A percentile compares a stretch with the other conserved stretches of the same genome.
Conservation (phyloP, 2,888 invertebrate genomes). For the Yponomeuta malinellus region DNA sequence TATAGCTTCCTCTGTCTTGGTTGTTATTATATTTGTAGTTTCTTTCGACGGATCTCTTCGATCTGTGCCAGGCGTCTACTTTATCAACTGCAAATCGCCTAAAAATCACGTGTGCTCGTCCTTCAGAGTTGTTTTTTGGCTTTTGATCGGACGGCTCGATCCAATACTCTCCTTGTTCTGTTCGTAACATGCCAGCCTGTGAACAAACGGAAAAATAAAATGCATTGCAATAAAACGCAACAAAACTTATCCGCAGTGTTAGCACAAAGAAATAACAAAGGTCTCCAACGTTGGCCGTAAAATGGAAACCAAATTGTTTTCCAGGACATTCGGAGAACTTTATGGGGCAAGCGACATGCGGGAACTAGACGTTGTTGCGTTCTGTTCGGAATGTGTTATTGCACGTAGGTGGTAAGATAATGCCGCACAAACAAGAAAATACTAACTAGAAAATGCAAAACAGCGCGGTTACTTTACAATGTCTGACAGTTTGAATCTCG, state of each 20-base stretch:
- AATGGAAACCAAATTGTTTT: constrained; percentile 11
- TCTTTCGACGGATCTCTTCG: constrained; percentile 45
- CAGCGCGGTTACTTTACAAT: not conserved
- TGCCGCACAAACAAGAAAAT: not conserved
- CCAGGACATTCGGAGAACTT: constrained; percentile 13
- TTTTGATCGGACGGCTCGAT: constrained; percentile 81
- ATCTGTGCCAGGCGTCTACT: constrained; percentile 55
- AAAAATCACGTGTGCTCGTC: constrained; percentile 80
- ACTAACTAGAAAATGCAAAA: constrained; percentile 6
- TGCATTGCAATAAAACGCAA: constrained; percentile 19
- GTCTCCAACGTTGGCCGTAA: constrained; percentile 5
- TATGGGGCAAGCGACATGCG: constrained; percentile 11
- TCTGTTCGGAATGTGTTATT: not conserved
- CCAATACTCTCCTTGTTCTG: constrained; percentile 80
- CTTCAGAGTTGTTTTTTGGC: constrained; percentile 41
- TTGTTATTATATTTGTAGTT: constrained; percentile 31
- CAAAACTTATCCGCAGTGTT: constrained; percentile 2
- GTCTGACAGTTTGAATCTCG: not conserved
- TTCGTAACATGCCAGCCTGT: constrained; percentile 81
- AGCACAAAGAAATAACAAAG: constrained; percentile 14
- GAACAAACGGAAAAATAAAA: constrained; percentile 27
- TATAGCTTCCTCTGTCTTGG: constrained; percentile 38
- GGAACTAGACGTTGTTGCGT: constrained; percentile 11
- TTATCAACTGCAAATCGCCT: constrained; percentile 79
- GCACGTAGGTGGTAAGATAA: constrained; percentile 10